These are phyloP conservation scores for Cynodonichthys magdalenae DNA, from an alignment of 2,797 vertebrate species.

Conservation along the genomic window DNA sequence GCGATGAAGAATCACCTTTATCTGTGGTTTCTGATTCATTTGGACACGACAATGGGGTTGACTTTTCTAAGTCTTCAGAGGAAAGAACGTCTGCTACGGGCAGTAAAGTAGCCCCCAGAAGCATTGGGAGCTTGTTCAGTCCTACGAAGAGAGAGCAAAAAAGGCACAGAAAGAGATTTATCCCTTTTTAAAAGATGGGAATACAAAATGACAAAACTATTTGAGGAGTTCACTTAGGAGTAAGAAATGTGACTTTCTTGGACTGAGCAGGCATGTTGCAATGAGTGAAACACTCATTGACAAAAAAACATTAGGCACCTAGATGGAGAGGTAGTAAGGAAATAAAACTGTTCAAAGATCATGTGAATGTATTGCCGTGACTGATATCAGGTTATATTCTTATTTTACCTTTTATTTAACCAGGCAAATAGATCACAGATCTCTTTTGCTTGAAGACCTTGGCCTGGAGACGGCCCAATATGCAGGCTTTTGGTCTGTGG, in stretches of 20 bases:
- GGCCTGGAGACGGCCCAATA: too few relatives aligned
- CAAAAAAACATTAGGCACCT: not conserved
- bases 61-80: slow-evolving; percentile 76
- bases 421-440: too few relatives aligned
- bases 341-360: too few relatives aligned
- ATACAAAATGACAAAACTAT: slow-evolving; percentile 42
- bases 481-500: too few relatives aligned
- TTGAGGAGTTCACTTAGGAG: slow-evolving; percentile 79
- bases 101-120: slow-evolving; percentile 85
- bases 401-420: too few relatives aligned
- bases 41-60: slow-evolving; percentile 68
- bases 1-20: slow-evolving; percentile 64
- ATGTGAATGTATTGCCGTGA: too few relatives aligned
- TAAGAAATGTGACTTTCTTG: slow-evolving; percentile 70
- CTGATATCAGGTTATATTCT: too few relatives aligned
- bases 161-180: slow-evolving; percentile 75
- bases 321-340: too few relatives aligned
- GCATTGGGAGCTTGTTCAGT: slow-evolving; percentile 83
- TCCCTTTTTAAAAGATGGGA: slow-evolving; percentile 41
- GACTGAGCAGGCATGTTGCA: slow-evolving; percentile 8
- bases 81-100: slow-evolving; percentile 83
- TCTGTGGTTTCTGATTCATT: slow-evolving; percentile 72
- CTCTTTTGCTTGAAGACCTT: too few relatives aligned
- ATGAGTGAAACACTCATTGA: not conserved
- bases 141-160: slow-evolving; percentile 83